phyloP scores from a whole-genome alignment of 2,797 vertebrate genomes.

The Acanthopagrus latus region DNA sequence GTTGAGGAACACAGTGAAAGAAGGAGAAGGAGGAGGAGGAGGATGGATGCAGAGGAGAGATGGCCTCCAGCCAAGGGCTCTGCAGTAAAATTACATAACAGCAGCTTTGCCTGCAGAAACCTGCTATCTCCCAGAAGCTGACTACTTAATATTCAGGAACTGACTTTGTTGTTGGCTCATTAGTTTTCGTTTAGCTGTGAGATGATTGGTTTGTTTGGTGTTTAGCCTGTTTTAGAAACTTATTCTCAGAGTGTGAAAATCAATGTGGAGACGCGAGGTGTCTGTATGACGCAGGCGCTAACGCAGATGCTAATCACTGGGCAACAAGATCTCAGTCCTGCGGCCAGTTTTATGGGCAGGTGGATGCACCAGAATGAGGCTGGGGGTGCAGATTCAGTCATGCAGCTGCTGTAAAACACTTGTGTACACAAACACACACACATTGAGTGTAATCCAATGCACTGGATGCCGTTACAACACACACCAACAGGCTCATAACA shows the following conservation, averaged over 20 bases:
- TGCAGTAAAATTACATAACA: conserved; percentile 82
- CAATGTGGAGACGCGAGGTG: conserved; percentile 8
- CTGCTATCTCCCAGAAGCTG: conserved; percentile 34
- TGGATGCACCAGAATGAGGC: conserved; percentile 7
- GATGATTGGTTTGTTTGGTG: conserved; percentile 4
- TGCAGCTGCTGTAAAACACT: conserved; percentile 1
- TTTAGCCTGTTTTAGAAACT: neutral
- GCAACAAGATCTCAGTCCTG: neutral
- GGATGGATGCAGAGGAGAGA: conserved; percentile 69
- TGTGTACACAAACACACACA: neutral
- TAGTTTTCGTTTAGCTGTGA: conserved; percentile 42
- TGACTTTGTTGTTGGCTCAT: conserved; percentile 25
- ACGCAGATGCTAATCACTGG: neutral
- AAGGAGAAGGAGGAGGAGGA: conserved; percentile 42
- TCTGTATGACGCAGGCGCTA: neutral
- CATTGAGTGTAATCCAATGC: neutral
- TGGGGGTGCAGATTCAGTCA: neutral
- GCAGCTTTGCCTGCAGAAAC: conserved; percentile 67
- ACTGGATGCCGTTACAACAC: neutral
- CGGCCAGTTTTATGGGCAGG: neutral
- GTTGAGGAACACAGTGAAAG: conserved; percentile 28
- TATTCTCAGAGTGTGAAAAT: neutral
- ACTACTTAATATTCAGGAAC: conserved; percentile 13
- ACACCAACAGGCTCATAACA: conserved; percentile 7
- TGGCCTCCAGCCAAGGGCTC: conserved; percentile 81